Conservation (phyloP, 1,140 invertebrate species). For the Bombus confusus region DNA sequence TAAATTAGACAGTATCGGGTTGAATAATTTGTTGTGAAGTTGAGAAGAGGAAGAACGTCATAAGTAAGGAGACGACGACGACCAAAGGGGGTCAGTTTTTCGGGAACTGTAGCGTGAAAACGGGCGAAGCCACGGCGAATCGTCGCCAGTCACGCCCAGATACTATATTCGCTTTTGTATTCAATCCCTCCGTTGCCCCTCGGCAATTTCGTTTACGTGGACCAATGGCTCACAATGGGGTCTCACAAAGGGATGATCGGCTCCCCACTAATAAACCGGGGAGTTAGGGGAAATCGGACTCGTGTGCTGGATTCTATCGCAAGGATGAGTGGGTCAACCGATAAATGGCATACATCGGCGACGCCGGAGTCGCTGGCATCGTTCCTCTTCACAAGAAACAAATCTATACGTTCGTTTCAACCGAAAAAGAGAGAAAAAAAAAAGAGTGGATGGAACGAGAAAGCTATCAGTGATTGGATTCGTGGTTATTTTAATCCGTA, state of each 20-base stretch:
- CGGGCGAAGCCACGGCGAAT: slow-evolving; percentile 75
- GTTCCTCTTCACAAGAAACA: slow-evolving; percentile 30
- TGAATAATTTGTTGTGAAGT: slow-evolving; percentile 9
- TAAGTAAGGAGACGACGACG: neutral
- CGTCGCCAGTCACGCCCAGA: slow-evolving; percentile 78
- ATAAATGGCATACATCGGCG: slow-evolving; percentile 70
- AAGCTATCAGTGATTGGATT: neutral
- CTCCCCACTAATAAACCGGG: slow-evolving; percentile 75
- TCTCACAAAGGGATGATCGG: slow-evolving; percentile 77
- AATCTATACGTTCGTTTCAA: neutral
- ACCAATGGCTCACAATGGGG: slow-evolving; percentile 75
- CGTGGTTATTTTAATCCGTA: too few species aligned
- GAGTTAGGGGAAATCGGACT: slow-evolving; percentile 72
- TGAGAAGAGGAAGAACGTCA: neutral
- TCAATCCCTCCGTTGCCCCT: slow-evolving; percentile 71
- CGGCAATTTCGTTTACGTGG: slow-evolving; percentile 78
- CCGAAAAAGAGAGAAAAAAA: neutral
- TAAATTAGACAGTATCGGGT: neutral
- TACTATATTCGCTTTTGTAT: slow-evolving; percentile 78
- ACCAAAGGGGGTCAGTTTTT: slow-evolving; percentile 71
- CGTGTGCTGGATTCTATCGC: slow-evolving; percentile 74
- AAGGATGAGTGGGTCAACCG: slow-evolving; percentile 76
- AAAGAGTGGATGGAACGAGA: neutral
- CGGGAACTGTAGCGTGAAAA: slow-evolving; percentile 74
- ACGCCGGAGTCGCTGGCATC: slow-evolving; percentile 34